These are phyloP conservation scores for Numenius phaeopus DNA, from an alignment of 2,797 vertebrate genomes.

Conservation along the genomic window DNA sequence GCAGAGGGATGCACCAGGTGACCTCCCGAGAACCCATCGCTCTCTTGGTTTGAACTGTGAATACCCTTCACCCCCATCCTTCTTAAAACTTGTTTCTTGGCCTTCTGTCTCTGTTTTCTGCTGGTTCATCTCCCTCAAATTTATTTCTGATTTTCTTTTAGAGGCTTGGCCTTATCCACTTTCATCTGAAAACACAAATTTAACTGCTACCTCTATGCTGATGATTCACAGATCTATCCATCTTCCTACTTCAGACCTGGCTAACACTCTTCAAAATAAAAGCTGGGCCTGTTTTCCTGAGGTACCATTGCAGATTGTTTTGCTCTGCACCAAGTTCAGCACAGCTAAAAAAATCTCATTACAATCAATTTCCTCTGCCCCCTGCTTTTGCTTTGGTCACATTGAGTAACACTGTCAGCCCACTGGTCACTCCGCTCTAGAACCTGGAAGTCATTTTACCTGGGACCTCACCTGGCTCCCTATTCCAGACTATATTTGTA, in stretches of 20 bases:
- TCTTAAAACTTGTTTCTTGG: not conserved
- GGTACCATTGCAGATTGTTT: slow-evolving; percentile 8
- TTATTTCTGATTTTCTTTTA: slow-evolving; percentile 26
- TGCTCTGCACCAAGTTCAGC: not conserved
- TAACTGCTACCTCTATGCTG: slow-evolving; percentile 42
- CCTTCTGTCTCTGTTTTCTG: not conserved
- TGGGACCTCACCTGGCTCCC: not conserved
- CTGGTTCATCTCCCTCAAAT: not conserved
- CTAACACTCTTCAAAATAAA: slow-evolving; percentile 44
- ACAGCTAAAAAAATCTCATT: not conserved
- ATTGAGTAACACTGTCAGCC: not conserved
- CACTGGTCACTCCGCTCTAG: not conserved
- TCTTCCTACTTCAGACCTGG: slow-evolving; percentile 6
- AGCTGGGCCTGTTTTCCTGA: not conserved
- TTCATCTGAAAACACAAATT: slow-evolving; percentile 32
- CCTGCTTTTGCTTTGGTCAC: slow-evolving; percentile 16
- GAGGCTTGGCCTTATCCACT: slow-evolving; percentile 45
- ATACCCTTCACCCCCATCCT: not conserved
- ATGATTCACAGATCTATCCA: slow-evolving; percentile 50
- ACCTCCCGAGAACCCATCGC: not conserved
- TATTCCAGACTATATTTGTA: not conserved
- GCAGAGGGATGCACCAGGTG: slow-evolving; percentile 13
- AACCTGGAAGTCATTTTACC: slow-evolving; percentile 16
- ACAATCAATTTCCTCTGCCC: slow-evolving; percentile 14
- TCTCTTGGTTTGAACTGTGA: not conserved